These are phyloP conservation scores for Myotis davidii DNA, from an alignment of 2,113 vertebrate species.

Conservation along the genomic window DNA sequence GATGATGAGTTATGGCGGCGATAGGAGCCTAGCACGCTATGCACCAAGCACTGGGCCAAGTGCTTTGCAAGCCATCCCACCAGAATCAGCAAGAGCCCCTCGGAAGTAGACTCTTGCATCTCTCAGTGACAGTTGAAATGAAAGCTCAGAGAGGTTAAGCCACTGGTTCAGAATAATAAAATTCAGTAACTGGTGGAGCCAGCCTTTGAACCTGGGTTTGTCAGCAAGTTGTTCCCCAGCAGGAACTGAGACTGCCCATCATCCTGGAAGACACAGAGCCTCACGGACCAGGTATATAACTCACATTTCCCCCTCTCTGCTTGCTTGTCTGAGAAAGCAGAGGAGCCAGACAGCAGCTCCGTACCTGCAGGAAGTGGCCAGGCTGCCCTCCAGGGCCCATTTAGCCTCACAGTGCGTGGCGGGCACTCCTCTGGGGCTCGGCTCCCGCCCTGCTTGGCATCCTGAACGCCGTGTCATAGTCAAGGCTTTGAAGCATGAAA, in stretches of 20 bases:
- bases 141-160: neutral
- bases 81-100: neutral
- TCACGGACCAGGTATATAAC: neutral
- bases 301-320: neutral
- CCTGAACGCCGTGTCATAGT: neutral
- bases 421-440: neutral
- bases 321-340: neutral
- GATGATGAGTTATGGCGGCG: neutral
- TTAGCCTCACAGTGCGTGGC: neutral
- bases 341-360: neutral
- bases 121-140: neutral
- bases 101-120: neutral
- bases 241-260: neutral
- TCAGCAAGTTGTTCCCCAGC: neutral
- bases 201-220: neutral
- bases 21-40: neutral
- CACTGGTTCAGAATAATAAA: neutral
- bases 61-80: neutral
- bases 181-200: neutral
- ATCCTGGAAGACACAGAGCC: neutral
- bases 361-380: neutral
- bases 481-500: conserved; percentile 71
- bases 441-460: conserved; percentile 32
- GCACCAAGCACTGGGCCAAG: neutral
- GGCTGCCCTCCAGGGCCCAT: neutral